Base-by-base conservation (phyloP, 2,888 invertebrate species). In the Craniophora ligustri region DNA sequence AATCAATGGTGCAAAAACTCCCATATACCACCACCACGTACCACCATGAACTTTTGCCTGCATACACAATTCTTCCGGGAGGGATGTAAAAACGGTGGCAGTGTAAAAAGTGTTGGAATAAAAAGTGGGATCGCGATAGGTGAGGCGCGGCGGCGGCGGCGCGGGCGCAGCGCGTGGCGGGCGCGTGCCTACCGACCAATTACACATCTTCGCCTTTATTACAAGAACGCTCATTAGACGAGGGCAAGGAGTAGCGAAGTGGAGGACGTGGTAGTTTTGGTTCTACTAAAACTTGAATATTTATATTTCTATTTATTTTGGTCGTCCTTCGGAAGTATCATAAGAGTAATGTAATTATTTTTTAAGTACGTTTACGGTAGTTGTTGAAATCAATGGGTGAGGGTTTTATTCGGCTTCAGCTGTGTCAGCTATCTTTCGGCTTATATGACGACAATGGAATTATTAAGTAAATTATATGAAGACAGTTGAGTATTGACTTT, bases 121-220 rank as follows among this genome's bases (percentile, higher is more conserved):
- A 70, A 66, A 72, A 76, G 65, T 54, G 57, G 60, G 62, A 70
- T 71, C 73, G 73, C 66, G 66, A 67, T 71, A 67, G 76, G 71
- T 62, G 72, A 67, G 64, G 75, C 65, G 71, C 42, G 59, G 47
- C 74, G 71, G 71, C 42, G 59, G 47, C 74, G 71, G 74, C 69
- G 75, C 68, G 73, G 66, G 86, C 68, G 73, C 71, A 83, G 79
- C 89, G 91, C 89, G 91, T 91, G 91, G 76, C 85, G 63, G 64
- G 81, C 90, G 88, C 91, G 91, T 89, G 90, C 88, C 85, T 62
- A 68, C 72, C 58, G 69, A 76, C 86, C 89, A 89, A 92, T 92
- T 91, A 91, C 87, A 88, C 85, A 85, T 86, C 87, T 86, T 87
- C 84, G 85, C 84, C 89, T 89, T 86, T 89, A 89, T 89, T 88